Base-by-base conservation (phyloP, 2,888 invertebrate species). In the Oligia latruncula region DNA sequence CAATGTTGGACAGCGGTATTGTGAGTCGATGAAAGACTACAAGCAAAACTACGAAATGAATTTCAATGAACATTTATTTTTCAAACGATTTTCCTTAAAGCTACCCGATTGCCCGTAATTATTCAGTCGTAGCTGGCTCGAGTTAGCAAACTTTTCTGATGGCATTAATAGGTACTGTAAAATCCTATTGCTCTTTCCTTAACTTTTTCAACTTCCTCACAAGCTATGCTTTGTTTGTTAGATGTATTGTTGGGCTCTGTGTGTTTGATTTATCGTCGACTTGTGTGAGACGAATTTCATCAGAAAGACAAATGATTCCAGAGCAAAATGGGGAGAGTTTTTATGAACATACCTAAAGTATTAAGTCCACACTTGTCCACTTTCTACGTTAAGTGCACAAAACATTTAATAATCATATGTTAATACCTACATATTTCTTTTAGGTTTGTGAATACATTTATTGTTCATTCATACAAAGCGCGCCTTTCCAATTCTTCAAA, bases 91-190 rank as follows among this genome's bases (percentile, higher is more conserved):
- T 64, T 68, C 77, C 52, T 80, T 3, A 76, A 64, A 76, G 68
- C n/a, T 76, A 17, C 20, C 11, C 40, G 23, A 73, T 4, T 71
- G 20, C 43, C n/a, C 23, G 23, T 23, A 35, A 76, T 76, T 49
- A 77, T 60, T 76, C 77, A 74, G 73, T 55, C 77, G 52, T 73
- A 40, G 52, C 66, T 40, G 66, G 71, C 64, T 67, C 78, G 3
- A 70, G 13, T 83, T 52, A n/a, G n/a, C 40, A 68, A 83, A n/a
- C 8, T 83, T 68, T 62, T 68, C 43, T 70, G 8, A 76, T 46
- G 35, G 1, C 13, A 60, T 60, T 35, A n/a, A 76, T 49, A 29
- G 29, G 29, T 29, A 76, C 17, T 46, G 35, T 49, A n/a, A 62
- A 60, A 62, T 60, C n/a, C 20, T 46, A 20, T 77, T 23, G n/a